Evolutionary conservation across 2,888 invertebrate species (phyloP), one percentile per base, ranked within the genome.

Genomic region (Ochlodes sylvanus): DNA sequence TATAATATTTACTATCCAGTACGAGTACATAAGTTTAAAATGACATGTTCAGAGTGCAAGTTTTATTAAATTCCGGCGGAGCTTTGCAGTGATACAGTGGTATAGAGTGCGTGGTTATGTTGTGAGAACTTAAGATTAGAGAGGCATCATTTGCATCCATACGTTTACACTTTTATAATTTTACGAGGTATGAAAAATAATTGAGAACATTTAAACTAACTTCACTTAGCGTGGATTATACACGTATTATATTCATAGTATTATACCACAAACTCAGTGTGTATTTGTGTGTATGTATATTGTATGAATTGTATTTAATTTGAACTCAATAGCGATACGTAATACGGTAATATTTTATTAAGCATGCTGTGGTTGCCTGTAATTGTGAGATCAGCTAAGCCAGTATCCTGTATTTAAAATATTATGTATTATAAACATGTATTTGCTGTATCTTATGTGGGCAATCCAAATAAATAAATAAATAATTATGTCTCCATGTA

Each of bases 31-130:
- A 50, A 50, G 19, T 50, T 50, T 50, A 50, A 50, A 50, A 50
- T 50, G 50, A 50, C 19, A 50, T 50, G 50, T 50, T 19, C 19
- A 10, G 10, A 50, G 19, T 50, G 12, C 17, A 50, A 50, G 50
- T 50, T 50, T 50, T 50, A 50, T 50, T 50, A 50, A 50, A 50
- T 50, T 50, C 19, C 10, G 12, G 50, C 10, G 5, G 12, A 50
- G 50, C 50, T 19, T 12, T 6, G 4, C 47, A 47, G 47, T 19
- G 50, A 50, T 50, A 50, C 19, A 50, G 17, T 19, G 19, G 7
- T 19, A 19, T 19, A 50, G 19, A 50, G 50, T 19, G 50, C 50
- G 19, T 9, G 17, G 47, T 50, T 12, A 19, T 19, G 50, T 50
- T 9, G 50, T 50, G 17, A 50, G 50, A 50, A 50, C 50, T 50